Evolutionary conservation across 2,797 vertebrate species (phyloP).

Genomic region (Micromesistius poutassou): DNA sequence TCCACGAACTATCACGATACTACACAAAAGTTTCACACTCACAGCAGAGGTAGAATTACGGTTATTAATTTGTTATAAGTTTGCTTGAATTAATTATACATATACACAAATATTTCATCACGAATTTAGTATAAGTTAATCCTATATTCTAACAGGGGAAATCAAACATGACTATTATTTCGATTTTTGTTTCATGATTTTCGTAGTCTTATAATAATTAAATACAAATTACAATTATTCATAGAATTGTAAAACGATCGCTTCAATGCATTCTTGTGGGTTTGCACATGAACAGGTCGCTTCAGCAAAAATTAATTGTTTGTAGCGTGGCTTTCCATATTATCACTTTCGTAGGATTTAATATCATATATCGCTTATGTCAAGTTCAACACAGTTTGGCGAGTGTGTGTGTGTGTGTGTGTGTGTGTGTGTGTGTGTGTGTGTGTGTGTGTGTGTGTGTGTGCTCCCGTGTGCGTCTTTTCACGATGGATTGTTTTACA

Average conservation of each 20-base stretch:
- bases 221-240: background rate
- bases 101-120: background rate
- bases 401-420: conserved; percentile 1
- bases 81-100: background rate
- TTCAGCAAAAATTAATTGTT: conserved; percentile 22
- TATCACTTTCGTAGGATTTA: conserved; percentile 55
- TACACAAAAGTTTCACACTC: background rate
- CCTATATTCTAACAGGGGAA: background rate
- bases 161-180: background rate
- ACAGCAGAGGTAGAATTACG: background rate
- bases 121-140: background rate
- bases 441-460: background rate
- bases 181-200: background rate
- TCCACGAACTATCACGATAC: conserved; percentile 51
- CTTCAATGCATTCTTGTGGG: background rate
- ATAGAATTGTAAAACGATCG: background rate
- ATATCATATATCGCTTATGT: conserved; percentile 49
- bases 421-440: background rate
- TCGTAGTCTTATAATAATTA: background rate
- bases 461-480: background rate
- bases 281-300: conserved; percentile 17
- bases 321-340: conserved; percentile 59
- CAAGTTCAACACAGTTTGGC: conserved; percentile 11
- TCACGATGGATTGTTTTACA: background rate
- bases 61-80: too few relatives aligned